phyloP scores from a whole-genome alignment of 1,140 invertebrate genomes.

The Phortica variegata region DNA sequence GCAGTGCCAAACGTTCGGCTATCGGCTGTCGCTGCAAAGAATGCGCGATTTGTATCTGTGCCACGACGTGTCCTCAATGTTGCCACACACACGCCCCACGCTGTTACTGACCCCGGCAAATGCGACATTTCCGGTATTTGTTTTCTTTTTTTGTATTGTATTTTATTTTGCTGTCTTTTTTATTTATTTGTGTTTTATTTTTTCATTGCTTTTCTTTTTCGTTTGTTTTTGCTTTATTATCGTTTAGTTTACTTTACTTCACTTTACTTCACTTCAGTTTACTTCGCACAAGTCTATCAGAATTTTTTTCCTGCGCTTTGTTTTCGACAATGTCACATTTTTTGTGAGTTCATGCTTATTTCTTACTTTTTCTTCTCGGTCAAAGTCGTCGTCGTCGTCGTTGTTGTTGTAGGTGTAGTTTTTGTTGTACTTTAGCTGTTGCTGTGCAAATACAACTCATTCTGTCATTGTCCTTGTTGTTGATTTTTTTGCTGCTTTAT shows the following conservation, averaged over 20 bases:
- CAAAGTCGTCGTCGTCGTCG: not conserved
- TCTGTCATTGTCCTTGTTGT: too few relatives aligned
- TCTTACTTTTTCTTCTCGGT: constrained; percentile 37
- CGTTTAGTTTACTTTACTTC: constrained; percentile 33
- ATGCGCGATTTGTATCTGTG: constrained; percentile 10
- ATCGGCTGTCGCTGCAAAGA: not conserved
- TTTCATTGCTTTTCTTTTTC: not conserved
- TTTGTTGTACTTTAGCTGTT: constrained; percentile 40
- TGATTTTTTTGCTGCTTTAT: constrained; percentile 15
- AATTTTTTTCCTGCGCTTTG: too few relatives aligned
- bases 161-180: constrained; percentile 15
- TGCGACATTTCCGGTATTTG: constrained; percentile 48
- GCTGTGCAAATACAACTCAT: too few relatives aligned
- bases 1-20: too few relatives aligned
- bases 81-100: too few relatives aligned
- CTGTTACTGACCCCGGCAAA: constrained; percentile 11
- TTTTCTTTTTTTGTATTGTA: constrained; percentile 25
- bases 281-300: too few relatives aligned
- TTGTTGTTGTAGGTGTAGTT: constrained; percentile 43
- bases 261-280: too few relatives aligned
- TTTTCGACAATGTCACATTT: too few relatives aligned
- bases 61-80: too few relatives aligned
- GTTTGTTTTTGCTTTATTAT: constrained; percentile 9
- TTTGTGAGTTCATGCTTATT: too few relatives aligned
- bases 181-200: constrained; percentile 2